These are phyloP conservation scores for Leptoteleia sp. DNA, from an alignment of 1,140 invertebrate species.

Conservation along the genomic window DNA sequence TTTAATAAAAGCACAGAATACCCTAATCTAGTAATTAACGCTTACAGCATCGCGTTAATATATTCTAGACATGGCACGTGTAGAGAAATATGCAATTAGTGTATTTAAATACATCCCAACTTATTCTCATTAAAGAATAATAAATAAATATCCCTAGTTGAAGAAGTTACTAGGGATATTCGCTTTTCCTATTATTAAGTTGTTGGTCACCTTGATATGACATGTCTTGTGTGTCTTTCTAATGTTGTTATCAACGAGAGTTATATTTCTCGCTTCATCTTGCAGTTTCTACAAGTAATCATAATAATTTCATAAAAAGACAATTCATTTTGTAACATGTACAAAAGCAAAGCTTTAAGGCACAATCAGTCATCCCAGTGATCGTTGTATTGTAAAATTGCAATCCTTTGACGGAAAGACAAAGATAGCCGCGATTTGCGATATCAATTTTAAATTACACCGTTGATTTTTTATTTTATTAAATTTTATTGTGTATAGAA, in stretches of 20 bases:
- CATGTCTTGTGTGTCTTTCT: slow-evolving; percentile 77
- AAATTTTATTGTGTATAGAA: slow-evolving; percentile 38
- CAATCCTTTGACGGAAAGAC: slow-evolving; percentile 29
- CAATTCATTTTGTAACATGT: slow-evolving; percentile 18
- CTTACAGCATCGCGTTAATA: no score
- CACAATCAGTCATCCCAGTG: slow-evolving; percentile 12
- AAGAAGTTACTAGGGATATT: no score
- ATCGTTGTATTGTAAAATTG: slow-evolving; percentile 19
- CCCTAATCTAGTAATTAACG: no score
- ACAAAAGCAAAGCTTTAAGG: background rate
- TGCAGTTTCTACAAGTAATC: slow-evolving; percentile 28
- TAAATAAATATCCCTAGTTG: no score
- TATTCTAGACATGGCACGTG: no score
- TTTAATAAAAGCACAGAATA: no score
- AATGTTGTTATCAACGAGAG: slow-evolving; percentile 79
- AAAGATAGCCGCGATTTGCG: slow-evolving; percentile 45
- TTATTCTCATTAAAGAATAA: no score
- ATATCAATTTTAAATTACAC: slow-evolving; percentile 34
- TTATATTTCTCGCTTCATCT: slow-evolving; percentile 65
- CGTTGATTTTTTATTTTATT: slow-evolving; percentile 36
- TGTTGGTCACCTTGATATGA: slow-evolving; percentile 8
- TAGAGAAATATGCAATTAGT: no score
- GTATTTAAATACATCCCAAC: no score
- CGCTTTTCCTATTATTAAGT: no score
- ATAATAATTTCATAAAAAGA: slow-evolving; percentile 27